Conservation (phyloP, 2,113 vertebrate genomes). For the Zootoca vivipara region DNA sequence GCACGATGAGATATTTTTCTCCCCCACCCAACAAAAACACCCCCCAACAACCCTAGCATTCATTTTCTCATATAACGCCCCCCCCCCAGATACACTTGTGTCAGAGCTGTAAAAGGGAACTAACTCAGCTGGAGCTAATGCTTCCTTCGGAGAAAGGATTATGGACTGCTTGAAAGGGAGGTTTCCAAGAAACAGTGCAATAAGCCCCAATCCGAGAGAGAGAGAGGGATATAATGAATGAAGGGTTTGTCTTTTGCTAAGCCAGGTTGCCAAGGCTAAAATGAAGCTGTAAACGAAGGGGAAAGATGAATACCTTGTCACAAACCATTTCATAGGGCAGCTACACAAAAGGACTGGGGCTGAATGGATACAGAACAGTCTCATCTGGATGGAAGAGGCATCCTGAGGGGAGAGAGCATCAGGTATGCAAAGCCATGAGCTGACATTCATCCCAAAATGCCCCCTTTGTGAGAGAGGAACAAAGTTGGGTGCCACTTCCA, state of each 20-base stretch:
- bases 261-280: not conserved
- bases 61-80: not conserved
- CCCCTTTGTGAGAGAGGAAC: constrained; percentile 1
- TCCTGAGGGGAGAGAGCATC: not conserved
- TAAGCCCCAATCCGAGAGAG: constrained; percentile 26
- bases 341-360: constrained; percentile 25
- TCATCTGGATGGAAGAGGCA: not conserved
- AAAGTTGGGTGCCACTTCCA: constrained; percentile 20
- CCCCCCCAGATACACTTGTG: not conserved
- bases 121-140: constrained; percentile 42
- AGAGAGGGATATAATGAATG: constrained; percentile 51
- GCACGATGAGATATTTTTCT: not conserved
- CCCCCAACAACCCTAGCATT: no score
- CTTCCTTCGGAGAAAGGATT: constrained; percentile 47
- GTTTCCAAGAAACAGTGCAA: constrained; percentile 56
- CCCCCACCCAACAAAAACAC: no score
- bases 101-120: constrained; percentile 24
- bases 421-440: constrained; percentile 34
- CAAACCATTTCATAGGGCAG: constrained; percentile 31
- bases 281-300: constrained; percentile 8
- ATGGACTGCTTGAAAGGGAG: constrained; percentile 20
- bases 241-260: constrained; percentile 51
- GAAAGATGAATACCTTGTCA: not conserved
- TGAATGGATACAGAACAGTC: constrained; percentile 24
- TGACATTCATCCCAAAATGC: constrained; percentile 9